Percentiles rank a stretch among this genome's conserved stretches.
Evolutionary conservation across 2,797 vertebrate genomes (phyloP).

Genomic region (Pitangus sulphuratus): DNA sequence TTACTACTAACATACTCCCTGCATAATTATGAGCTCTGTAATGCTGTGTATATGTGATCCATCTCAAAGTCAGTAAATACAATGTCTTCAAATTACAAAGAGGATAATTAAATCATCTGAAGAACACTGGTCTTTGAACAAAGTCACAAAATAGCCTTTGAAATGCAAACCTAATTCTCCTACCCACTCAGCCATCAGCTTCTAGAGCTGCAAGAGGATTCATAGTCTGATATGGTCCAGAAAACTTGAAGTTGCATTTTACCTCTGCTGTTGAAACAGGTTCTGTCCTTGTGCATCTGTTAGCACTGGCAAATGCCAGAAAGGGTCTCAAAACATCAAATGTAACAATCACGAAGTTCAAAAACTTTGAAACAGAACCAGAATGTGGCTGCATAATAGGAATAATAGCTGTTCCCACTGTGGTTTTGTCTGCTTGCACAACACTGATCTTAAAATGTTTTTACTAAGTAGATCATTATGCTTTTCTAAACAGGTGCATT

Average conservation of each 20-base stretch:
- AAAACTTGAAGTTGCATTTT: neutral
- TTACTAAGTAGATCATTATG: neutral
- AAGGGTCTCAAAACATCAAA: neutral
- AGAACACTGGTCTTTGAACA: neutral
- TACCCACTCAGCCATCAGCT: neutral
- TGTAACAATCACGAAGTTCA: neutral
- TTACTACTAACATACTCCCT: neutral
- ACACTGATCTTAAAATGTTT: neutral
- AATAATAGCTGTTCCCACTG: neutral
- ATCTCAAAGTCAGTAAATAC: neutral
- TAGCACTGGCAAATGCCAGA: neutral
- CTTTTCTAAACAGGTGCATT: conserved; percentile 6
- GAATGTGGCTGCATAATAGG: neutral
- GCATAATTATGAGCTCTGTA: neutral
- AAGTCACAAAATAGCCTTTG: neutral
- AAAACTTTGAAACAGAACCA: neutral
- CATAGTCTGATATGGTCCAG: neutral
- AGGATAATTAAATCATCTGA: neutral
- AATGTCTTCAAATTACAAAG: neutral
- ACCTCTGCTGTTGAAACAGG: neutral
- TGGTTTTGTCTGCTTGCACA: neutral
- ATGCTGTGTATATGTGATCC: neutral
- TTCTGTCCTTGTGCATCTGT: neutral
- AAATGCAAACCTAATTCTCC: neutral
- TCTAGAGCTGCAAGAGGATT: neutral